Conservation (phyloP, 1,140 invertebrate species). For the Aphelenchoides besseyi region DNA sequence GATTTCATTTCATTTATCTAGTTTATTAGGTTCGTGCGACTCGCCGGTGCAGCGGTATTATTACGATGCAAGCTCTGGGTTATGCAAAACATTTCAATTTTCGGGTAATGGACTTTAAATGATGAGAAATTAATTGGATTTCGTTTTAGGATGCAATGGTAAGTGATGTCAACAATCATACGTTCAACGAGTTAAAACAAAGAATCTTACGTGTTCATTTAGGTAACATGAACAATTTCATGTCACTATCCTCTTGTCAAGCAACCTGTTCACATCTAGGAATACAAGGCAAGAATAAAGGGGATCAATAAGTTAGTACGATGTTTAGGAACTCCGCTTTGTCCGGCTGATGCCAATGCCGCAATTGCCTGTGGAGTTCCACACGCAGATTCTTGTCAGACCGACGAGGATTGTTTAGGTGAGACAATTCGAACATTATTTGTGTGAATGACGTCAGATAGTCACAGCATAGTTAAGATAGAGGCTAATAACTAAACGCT, state of each 20-base stretch:
- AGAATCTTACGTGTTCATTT: neutral
- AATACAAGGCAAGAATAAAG: neutral
- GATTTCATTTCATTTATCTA: slow-evolving; percentile 38
- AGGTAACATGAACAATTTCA: slow-evolving; percentile 51
- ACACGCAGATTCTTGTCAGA: slow-evolving; percentile 44
- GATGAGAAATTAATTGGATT: neutral
- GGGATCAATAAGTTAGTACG: slow-evolving; percentile 1
- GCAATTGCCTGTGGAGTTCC: slow-evolving; percentile 38
- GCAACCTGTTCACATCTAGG: slow-evolving; percentile 43
- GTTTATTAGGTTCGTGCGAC: neutral
- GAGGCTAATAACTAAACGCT: too few relatives aligned
- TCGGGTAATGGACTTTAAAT: neutral
- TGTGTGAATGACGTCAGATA: too few relatives aligned
- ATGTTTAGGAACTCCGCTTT: slow-evolving; percentile 42
- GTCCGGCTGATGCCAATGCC: slow-evolving; percentile 43
- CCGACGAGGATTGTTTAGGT: slow-evolving; percentile 44
- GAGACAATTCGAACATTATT: too few relatives aligned
- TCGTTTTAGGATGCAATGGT: neutral
- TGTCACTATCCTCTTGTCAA: slow-evolving; percentile 40
- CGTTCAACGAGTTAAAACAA: neutral
- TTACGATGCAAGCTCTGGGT: slow-evolving; percentile 39
- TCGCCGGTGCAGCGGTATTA: slow-evolving; percentile 3
- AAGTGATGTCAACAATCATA: neutral
- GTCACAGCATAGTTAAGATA: too few relatives aligned
- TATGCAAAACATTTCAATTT: slow-evolving; percentile 51